A percentile compares a stretch with the other conserved stretches of the same genome.
phyloP scores from a whole-genome alignment of 2,113 vertebrate genomes.

The Garra rufa region DNA sequence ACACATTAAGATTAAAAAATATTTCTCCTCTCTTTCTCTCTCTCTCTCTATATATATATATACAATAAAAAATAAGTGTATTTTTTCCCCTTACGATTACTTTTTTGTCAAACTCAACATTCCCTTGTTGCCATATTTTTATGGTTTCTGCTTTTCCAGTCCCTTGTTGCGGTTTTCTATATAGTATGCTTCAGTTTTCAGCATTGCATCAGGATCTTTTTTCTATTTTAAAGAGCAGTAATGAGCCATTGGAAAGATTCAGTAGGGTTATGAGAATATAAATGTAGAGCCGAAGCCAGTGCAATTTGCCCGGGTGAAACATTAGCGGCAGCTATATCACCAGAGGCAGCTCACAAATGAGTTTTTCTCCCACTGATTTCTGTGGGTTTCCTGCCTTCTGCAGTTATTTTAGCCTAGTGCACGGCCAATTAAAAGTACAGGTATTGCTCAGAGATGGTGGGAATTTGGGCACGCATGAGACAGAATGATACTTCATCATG shows the following conservation, averaged over 20 bases:
- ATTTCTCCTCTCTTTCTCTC: too few species aligned
- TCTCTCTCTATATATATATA: too few species aligned
- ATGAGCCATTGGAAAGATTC: constrained; percentile 78
- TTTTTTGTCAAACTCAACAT: not conserved
- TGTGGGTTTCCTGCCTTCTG: constrained; percentile 39
- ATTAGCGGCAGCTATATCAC: constrained; percentile 64
- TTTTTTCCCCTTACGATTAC: too few species aligned
- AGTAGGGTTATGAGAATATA: constrained; percentile 73
- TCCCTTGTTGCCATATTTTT: not conserved
- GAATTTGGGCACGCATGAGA: not conserved
- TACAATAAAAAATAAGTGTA: too few species aligned
- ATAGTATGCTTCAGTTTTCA: constrained; percentile 71
- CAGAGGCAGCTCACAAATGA: constrained; percentile 43
- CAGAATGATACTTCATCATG: not conserved
- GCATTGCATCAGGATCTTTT: constrained; percentile 65
- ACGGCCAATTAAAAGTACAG: constrained; percentile 37
- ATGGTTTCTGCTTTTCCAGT: not conserved
- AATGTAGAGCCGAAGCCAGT: constrained; percentile 65
- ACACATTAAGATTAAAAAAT: too few species aligned
- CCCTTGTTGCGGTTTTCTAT: constrained; percentile 17
- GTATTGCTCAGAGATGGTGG: constrained; percentile 21
- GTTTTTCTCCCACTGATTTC: constrained; percentile 63
- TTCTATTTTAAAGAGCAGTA: constrained; percentile 69
- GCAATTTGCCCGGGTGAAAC: constrained; percentile 69
- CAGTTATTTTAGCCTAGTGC: constrained; percentile 44